These are phyloP conservation scores for Morpho helenor DNA, from an alignment of 2,888 invertebrate genomes.

Conservation along the genomic window DNA sequence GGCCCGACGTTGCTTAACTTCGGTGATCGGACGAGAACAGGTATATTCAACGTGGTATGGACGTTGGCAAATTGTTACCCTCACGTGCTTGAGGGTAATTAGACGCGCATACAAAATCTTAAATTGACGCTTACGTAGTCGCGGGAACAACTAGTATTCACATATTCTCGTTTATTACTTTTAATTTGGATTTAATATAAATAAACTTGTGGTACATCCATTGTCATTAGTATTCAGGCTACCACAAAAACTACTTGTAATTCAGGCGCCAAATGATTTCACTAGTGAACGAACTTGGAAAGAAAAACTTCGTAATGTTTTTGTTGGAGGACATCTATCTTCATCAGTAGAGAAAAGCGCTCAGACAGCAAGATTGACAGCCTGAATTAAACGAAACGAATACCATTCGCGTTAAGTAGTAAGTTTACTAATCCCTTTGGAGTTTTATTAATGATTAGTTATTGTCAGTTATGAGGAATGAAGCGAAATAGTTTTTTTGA, in stretches of 20 bases:
- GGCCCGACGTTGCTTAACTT: constrained; percentile 72
- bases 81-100: no score
- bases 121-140: no score
- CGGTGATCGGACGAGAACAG: constrained; percentile 74
- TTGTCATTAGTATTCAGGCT: not conserved
- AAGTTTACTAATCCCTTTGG: no score
- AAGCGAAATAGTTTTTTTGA: no score
- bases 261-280: not conserved
- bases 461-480: no score
- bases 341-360: not conserved
- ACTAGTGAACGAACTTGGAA: not conserved
- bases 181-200: no score
- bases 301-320: constrained; percentile 5
- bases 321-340: constrained; percentile 1
- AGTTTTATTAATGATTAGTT: no score
- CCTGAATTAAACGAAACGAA: constrained; percentile 1
- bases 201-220: no score
- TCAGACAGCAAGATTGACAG: not conserved
- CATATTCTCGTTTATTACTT: no score
- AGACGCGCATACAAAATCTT: no score
- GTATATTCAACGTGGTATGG: constrained; percentile 69
- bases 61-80: constrained; percentile 36
- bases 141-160: no score
- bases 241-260: not conserved
- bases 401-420: not conserved